A percentile compares a stretch with the other conserved stretches of the same genome.
Evolutionary conservation across 2,888 invertebrate genomes (phyloP).

Genomic region (Cryptus viduatorius): DNA sequence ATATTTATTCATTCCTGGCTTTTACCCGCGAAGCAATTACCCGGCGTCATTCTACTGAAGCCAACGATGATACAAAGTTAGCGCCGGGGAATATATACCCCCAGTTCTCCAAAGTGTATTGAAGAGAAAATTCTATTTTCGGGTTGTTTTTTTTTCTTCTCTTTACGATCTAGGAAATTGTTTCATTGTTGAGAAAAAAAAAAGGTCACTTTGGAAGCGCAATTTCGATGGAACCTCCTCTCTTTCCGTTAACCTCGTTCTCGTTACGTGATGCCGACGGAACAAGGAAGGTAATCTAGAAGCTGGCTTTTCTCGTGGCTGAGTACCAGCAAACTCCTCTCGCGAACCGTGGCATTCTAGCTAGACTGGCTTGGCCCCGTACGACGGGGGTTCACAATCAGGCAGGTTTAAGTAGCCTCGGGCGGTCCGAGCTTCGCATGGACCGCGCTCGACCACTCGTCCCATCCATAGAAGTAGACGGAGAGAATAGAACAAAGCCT

Average conservation of each 20-base stretch:
- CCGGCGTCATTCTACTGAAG: background rate
- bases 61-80: constrained; percentile 20
- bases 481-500: constrained; percentile 76
- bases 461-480: constrained; percentile 58
- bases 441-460: constrained; percentile 41
- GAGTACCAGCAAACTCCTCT: constrained; percentile 25
- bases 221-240: constrained; percentile 53
- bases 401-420: constrained; percentile 62
- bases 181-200: constrained; percentile 38
- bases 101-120: constrained; percentile 8
- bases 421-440: constrained; percentile 55
- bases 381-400: constrained; percentile 48
- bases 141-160: constrained; percentile 4
- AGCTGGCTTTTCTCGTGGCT: constrained; percentile 19
- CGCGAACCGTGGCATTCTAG: constrained; percentile 34
- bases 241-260: constrained; percentile 60
- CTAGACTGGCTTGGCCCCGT: background rate
- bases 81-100: background rate
- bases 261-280: constrained; percentile 50
- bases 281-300: constrained; percentile 37
- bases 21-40: constrained; percentile 55
- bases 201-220: constrained; percentile 29
- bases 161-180: constrained; percentile 39
- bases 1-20: constrained; percentile 57
- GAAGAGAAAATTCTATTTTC: constrained; percentile 28